These are phyloP conservation scores for Sialia sialis DNA, from an alignment of 2,113 vertebrate genomes.

Conservation along the genomic window DNA sequence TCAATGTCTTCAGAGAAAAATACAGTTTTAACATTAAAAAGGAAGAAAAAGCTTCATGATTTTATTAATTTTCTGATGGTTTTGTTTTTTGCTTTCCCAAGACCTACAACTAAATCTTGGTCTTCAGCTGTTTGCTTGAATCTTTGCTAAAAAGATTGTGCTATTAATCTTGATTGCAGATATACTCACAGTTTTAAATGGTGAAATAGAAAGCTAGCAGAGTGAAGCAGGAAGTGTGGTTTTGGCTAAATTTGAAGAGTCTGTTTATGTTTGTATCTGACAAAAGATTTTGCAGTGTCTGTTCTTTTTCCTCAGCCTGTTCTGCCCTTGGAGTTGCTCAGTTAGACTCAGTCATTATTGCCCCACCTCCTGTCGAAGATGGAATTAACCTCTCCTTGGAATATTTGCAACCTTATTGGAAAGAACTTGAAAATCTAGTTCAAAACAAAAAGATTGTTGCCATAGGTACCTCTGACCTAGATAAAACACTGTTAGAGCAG, in stretches of 20 bases:
- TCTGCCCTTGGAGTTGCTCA: constrained; percentile 87
- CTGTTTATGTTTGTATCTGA: background rate
- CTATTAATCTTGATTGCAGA: background rate
- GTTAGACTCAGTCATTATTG: constrained; percentile 94
- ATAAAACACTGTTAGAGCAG: constrained; percentile 91
- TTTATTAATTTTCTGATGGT: background rate
- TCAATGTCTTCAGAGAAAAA: background rate
- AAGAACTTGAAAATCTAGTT: constrained; percentile 88
- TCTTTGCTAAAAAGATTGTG: background rate
- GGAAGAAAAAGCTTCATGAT: background rate
- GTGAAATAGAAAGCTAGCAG: background rate
- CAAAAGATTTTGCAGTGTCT: background rate
- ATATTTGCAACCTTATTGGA: constrained; percentile 91
- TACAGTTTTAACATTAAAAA: background rate
- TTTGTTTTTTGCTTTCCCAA: background rate
- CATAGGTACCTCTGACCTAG: constrained; percentile 95
- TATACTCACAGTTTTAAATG: background rate
- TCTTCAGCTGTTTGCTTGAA: background rate
- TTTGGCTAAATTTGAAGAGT: background rate
- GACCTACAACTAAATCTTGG: background rate
- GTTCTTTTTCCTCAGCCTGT: constrained; percentile 75
- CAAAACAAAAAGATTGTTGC: constrained; percentile 84
- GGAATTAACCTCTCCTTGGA: constrained; percentile 79
- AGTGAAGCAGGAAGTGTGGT: background rate
- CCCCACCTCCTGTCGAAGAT: constrained; percentile 81